Evolutionary conservation across 2,797 vertebrate species (phyloP).

Genomic region (Myioborus melanocephalus): DNA sequence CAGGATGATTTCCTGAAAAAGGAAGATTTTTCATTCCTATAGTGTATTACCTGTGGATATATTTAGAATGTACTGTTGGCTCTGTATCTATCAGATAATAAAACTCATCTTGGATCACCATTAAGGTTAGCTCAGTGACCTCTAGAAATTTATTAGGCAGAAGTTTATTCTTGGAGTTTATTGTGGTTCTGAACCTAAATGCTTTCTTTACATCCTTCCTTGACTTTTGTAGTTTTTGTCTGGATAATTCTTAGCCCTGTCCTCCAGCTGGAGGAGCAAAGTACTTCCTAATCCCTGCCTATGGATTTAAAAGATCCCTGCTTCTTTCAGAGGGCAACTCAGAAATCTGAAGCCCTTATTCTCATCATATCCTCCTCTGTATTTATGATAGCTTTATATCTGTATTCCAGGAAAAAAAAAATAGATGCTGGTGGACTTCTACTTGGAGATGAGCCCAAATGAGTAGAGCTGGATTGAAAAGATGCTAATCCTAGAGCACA

Average conservation of each 20-base stretch:
- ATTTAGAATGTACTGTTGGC: background rate
- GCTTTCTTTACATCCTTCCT: background rate
- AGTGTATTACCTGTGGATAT: background rate
- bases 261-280: background rate
- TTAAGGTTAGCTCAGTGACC: background rate
- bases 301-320: background rate
- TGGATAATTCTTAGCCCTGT: background rate
- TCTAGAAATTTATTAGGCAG: background rate
- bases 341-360: background rate
- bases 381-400: background rate
- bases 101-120: background rate
- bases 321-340: background rate
- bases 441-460: background rate
- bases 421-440: background rate
- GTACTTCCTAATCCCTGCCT: background rate
- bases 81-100: background rate
- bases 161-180: background rate
- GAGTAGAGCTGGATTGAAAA: background rate
- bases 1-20: background rate
- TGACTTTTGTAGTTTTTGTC: background rate
- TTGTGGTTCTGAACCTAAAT: background rate
- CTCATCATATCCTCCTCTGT: background rate
- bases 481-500: background rate
- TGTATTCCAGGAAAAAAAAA: background rate
- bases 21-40: background rate